Evolutionary conservation across 2,888 invertebrate genomes (phyloP), one percentile per base, ranked within the genome.

Genomic region (Nycteola revayana): DNA sequence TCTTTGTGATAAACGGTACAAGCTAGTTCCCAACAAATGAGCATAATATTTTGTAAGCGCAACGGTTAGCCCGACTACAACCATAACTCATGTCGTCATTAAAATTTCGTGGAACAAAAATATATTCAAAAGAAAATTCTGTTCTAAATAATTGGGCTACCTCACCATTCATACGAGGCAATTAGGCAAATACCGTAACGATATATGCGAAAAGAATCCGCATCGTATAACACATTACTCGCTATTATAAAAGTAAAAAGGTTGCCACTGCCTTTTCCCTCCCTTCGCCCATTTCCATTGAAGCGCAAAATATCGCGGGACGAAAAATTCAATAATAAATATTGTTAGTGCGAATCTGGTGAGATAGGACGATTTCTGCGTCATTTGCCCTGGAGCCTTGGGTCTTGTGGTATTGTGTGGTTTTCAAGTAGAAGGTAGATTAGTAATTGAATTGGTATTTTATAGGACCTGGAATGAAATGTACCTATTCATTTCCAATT

Each of bases 371-470:
- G 62, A 66, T 73, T 76, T 73, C 67, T 68, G 60, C 62, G 59
- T 66, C 75, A 74, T 79, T 76, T 75, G 76, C 66, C 67, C 60
- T 62, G 35, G 50, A 56, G 59, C 65, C 60, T 66, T 70, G 59
- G 63, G 60, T 21, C 5, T 14, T 14, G 14, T 5, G 3, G 21
- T 21, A 21, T 21, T 21, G 21, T 21, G n/a, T 2, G 7, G 21
- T 5, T 21, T 21, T 21, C 18, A 18, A 18, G 18, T 3, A 6
- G 18, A n/a, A n/a, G n/a, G n/a, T n/a, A n/a, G n/a, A n/a, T n/a
- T n/a, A n/a, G n/a, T n/a, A n/a, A n/a, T n/a, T n/a, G n/a, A n/a
- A n/a, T n/a, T n/a, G n/a, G n/a, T n/a, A n/a, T n/a, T n/a, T n/a
- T n/a, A n/a, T n/a, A n/a, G n/a, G n/a, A n/a, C n/a, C n/a, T n/a